phyloP scores from a whole-genome alignment of 2,797 vertebrate genomes.

The Otolemur crassicaudatus region DNA sequence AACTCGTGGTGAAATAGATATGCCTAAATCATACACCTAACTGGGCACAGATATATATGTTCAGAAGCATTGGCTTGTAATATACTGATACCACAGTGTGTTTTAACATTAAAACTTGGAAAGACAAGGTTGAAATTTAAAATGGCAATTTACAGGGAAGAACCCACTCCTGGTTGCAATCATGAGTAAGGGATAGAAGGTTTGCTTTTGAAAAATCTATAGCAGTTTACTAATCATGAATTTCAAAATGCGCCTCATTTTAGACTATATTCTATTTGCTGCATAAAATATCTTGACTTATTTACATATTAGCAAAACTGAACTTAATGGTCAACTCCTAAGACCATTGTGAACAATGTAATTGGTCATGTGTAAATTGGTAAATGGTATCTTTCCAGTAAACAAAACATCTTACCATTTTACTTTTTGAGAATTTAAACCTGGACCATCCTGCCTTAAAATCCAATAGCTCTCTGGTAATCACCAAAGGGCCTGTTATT shows the following conservation, averaged over 20 bases:
- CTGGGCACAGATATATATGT: neutral
- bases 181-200: neutral
- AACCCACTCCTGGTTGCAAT: neutral
- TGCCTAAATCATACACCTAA: neutral
- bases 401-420: conserved; percentile 28
- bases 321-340: conserved; percentile 33
- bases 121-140: neutral
- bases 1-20: neutral
- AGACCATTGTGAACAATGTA: neutral
- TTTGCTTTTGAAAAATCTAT: conserved; percentile 40
- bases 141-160: neutral
- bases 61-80: neutral
- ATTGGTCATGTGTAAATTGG: neutral
- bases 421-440: neutral
- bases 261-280: conserved; percentile 43
- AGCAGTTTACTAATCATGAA: neutral
- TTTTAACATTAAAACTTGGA: neutral
- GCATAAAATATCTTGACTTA: neutral
- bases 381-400: conserved; percentile 58
- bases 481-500: neutral
- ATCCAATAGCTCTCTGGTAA: neutral
- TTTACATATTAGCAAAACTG: conserved; percentile 27
- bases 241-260: neutral
- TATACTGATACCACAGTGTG: neutral
- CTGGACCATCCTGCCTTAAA: neutral